Evolutionary conservation across 2,113 vertebrate species (phyloP).

Genomic region (Oncorhynchus mykiss): DNA sequence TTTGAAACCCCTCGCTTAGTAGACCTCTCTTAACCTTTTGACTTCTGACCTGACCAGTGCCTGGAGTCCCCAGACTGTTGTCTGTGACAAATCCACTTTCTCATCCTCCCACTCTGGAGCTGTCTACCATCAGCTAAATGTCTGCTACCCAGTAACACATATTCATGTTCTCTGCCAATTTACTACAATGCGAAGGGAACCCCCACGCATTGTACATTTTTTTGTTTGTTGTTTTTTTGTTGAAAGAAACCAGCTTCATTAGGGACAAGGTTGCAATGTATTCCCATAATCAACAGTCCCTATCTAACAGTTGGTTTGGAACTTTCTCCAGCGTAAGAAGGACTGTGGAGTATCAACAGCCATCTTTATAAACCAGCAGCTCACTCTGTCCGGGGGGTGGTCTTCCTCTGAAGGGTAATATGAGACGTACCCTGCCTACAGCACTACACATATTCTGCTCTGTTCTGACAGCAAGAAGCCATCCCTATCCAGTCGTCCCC

Average conservation of each 20-base stretch:
- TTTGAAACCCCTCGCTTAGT: conserved; percentile 40
- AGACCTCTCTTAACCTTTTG: background rate
- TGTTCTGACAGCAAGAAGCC: background rate
- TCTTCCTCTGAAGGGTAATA: background rate
- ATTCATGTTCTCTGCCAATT: background rate
- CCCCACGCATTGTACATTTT: background rate
- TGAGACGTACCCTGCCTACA: too few relatives aligned
- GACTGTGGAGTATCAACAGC: background rate
- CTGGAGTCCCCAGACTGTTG: conserved; percentile 2
- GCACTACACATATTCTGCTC: background rate
- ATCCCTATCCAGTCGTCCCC: background rate
- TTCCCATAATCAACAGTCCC: background rate
- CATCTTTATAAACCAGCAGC: background rate
- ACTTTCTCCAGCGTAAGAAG: background rate
- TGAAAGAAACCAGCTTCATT: background rate
- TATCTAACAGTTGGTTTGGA: background rate
- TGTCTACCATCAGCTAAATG: conserved; percentile 10
- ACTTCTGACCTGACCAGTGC: conserved; percentile 36
- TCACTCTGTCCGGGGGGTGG: background rate
- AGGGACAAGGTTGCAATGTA: background rate
- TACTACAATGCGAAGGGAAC: background rate
- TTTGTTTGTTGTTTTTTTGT: background rate
- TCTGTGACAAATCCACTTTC: conserved; percentile 5
- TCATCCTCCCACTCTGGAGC: background rate
- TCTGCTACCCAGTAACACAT: background rate